A percentile compares a stretch with the other conserved stretches of the same genome.
Evolutionary conservation across 2,113 vertebrate genomes (phyloP).

Genomic region (Pelodiscus sinensis): DNA sequence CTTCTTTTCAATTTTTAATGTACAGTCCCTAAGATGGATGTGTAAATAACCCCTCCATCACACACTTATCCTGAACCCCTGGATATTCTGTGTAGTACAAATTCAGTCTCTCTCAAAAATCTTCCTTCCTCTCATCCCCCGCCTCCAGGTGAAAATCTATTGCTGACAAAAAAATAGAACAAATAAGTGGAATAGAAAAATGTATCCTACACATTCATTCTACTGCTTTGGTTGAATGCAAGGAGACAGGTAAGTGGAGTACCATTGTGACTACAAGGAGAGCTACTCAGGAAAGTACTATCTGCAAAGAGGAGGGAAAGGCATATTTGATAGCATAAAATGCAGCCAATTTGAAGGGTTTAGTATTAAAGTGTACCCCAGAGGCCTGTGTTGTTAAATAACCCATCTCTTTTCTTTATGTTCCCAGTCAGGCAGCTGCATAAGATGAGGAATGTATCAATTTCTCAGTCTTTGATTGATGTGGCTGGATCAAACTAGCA

Average conservation of each 20-base stretch:
- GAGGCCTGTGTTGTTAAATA: neutral
- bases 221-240: neutral
- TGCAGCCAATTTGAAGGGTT: neutral
- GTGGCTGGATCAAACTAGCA: conserved; percentile 1
- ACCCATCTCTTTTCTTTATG: neutral
- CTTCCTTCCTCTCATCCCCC: neutral
- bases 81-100: neutral
- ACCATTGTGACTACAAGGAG: neutral
- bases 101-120: neutral
- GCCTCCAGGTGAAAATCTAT: neutral
- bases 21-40: neutral
- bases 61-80: neutral
- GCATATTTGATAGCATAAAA: neutral
- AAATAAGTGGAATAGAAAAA: neutral
- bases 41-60: neutral
- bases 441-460: neutral
- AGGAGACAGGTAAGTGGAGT: neutral
- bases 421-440: fast-evolving
- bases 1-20: neutral
- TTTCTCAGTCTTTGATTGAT: conserved; percentile 3
- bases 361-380: neutral
- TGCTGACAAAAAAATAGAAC: neutral
- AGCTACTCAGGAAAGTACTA: neutral
- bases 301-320: neutral
- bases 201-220: neutral